A percentile compares a stretch with the other conserved stretches of the same genome.
Evolutionary conservation across 2,797 vertebrate species (phyloP).

Genomic region (Muscicapa striata): DNA sequence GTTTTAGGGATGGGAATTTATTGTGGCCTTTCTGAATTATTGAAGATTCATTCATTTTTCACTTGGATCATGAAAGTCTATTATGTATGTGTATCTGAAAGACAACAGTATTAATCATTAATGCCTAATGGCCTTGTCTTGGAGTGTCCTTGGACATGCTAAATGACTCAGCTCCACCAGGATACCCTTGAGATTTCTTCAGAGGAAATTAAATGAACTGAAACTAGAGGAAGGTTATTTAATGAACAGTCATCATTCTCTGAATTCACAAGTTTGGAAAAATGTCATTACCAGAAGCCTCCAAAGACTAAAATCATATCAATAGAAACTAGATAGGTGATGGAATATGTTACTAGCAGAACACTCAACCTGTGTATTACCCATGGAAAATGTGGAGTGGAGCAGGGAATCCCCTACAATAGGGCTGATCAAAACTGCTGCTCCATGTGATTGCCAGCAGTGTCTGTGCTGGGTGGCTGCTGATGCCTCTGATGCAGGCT

Average conservation of each 20-base stretch:
- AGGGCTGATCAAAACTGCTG: not conserved
- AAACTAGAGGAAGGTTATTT: constrained; percentile 16
- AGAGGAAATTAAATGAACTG: constrained; percentile 27
- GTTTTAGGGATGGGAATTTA: constrained; percentile 40
- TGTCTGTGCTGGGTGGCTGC: not conserved
- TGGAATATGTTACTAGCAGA: not conserved
- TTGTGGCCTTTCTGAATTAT: constrained; percentile 55
- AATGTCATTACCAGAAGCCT: not conserved
- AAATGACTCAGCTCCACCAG: not conserved
- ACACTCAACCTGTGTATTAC: not conserved
- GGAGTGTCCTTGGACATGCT: constrained; percentile 41
- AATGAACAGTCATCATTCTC: constrained; percentile 11
- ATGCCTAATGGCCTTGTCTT: constrained; percentile 48
- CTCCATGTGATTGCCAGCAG: not conserved
- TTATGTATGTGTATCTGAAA: constrained; percentile 39
- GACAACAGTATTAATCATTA: constrained; percentile 64
- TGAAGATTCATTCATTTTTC: constrained; percentile 66
- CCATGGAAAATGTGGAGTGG: not conserved
- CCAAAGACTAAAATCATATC: not conserved
- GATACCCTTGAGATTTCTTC: constrained; percentile 40
- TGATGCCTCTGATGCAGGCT: not conserved
- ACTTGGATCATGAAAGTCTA: constrained; percentile 28
- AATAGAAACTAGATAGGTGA: not conserved
- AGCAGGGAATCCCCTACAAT: not conserved
- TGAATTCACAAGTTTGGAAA: constrained; percentile 2